Base-by-base conservation (phyloP, 2,888 invertebrate species). In the Nysson spinosus region DNA sequence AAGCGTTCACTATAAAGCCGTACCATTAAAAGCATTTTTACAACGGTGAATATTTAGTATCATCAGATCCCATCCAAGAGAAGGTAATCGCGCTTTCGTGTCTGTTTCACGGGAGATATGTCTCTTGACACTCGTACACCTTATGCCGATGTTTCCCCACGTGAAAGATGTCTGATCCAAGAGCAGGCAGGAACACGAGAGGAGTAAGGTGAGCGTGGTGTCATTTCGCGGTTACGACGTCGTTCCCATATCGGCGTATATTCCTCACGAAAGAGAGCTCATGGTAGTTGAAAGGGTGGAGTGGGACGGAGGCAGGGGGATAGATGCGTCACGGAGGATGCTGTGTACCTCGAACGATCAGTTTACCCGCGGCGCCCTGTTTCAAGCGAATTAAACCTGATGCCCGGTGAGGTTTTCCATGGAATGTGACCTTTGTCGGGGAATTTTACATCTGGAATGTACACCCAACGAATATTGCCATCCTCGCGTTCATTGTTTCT, bases 221-320 rank as follows among this genome's bases (percentile, higher is more conserved):
- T 56, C 63, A 66, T 79, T 76, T 63, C 62, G 67, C 42, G 72
- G 77, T 79, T 73, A 77, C 72, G 75, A 76, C 66, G 68, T 76
- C 73, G 72, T 75, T 73, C 64, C 61, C 61, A 70, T 73, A 78
- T 80, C 72, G 74, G 66, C 58, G 65, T 71, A 68, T 37, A 54
- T 63, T 56, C 66, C 51, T 46, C 39, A 50, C 42, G 62, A 66
- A 72, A 72, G 70, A 72, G 68, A 61, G 35, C 32, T 49, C 34
- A 39, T 11, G 42, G 50, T 26, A 24, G 5, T 16, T 11, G 6
- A 24, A 57, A 54, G 49, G 39, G 47, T 54, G 42, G 60, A 39
- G 9, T 9, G 49, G 49, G n/a, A 43, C 57, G 17, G 7, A n/a
- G 26, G 24, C 58, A 17, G 14, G 34, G 12, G 51, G 32, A 24